These are phyloP conservation scores for Papilio elwesi DNA, from an alignment of 2,888 invertebrate genomes.

Conservation along the genomic window DNA sequence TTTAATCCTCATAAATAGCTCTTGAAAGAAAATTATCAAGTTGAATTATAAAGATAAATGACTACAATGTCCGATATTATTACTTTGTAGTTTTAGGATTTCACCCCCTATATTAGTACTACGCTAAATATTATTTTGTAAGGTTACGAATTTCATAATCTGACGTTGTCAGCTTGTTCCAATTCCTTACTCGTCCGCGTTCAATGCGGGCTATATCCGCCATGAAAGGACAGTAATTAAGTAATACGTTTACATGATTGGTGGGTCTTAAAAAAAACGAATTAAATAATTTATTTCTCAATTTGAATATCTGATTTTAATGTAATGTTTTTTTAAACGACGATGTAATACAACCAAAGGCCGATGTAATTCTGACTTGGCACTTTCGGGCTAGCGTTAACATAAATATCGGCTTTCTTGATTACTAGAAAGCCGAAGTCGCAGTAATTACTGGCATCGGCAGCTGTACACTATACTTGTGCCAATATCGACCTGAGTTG, in stretches of 20 bases:
- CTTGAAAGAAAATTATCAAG: too few species aligned
- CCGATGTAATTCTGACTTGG: background rate
- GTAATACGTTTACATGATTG: background rate
- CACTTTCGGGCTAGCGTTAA: conserved; percentile 11
- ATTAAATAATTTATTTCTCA: conserved; percentile 5
- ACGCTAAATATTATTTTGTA: too few species aligned
- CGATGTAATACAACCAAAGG: background rate
- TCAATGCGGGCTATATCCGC: conserved; percentile 16
- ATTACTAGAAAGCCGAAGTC: conserved; percentile 26
- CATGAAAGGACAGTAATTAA: conserved; percentile 7
- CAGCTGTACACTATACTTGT: background rate
- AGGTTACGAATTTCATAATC: background rate
- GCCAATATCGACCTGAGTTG: background rate
- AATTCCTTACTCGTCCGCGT: conserved; percentile 5
- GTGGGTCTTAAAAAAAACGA: background rate
- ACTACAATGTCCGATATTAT: too few species aligned
- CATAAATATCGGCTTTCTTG: conserved; percentile 21
- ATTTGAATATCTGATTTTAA: background rate
- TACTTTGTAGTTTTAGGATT: too few species aligned
- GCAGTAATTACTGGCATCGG: conserved; percentile 7
- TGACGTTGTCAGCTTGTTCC: background rate
- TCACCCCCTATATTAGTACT: too few species aligned
- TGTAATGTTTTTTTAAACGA: background rate
- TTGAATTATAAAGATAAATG: too few species aligned
- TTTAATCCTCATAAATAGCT: too few species aligned